Evolutionary conservation across 2,888 invertebrate genomes (phyloP).

Genomic region (Cosmorhoe ocellata): DNA sequence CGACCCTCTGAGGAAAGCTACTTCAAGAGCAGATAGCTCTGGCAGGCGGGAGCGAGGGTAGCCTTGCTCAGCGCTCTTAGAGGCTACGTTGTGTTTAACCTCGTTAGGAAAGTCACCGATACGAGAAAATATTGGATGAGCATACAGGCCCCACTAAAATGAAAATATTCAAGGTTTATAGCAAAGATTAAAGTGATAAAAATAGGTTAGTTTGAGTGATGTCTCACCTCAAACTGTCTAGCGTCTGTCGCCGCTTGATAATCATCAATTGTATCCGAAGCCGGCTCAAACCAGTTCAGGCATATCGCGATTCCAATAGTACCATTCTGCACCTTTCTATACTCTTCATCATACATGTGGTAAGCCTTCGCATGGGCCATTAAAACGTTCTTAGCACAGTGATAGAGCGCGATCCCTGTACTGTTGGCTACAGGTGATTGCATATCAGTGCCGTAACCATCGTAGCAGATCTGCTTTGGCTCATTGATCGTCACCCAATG

Average conservation of each 20-base stretch:
- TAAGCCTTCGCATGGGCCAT: conserved; percentile 80
- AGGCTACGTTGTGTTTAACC: conserved; percentile 78
- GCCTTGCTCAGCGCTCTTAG: conserved; percentile 82
- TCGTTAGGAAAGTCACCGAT: conserved; percentile 84
- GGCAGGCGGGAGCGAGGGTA: conserved; percentile 82
- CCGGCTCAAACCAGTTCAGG: conserved; percentile 76
- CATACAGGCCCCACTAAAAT: conserved; percentile 70
- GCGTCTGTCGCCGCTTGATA: conserved; percentile 75
- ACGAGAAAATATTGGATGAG: conserved; percentile 74
- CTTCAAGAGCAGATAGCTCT: conserved; percentile 79
- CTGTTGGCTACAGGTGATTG: conserved; percentile 63
- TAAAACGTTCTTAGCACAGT: conserved; percentile 78
- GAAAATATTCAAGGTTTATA: no score
- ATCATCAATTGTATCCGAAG: conserved; percentile 69
- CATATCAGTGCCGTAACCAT: conserved; percentile 56
- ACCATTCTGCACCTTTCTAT: conserved; percentile 49
- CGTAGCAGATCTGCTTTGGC: conserved; percentile 66
- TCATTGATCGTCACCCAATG: conserved; percentile 84
- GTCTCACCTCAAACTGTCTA: conserved; percentile 76
- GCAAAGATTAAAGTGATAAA: no score
- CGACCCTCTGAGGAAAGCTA: conserved; percentile 81
- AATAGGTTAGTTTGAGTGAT: no score
- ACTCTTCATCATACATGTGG: conserved; percentile 60
- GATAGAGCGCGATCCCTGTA: conserved; percentile 74
- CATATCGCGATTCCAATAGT: conserved; percentile 59